These are phyloP conservation scores for Poecilia latipinna DNA, from an alignment of 2,113 vertebrate species.

Conservation along the genomic window DNA sequence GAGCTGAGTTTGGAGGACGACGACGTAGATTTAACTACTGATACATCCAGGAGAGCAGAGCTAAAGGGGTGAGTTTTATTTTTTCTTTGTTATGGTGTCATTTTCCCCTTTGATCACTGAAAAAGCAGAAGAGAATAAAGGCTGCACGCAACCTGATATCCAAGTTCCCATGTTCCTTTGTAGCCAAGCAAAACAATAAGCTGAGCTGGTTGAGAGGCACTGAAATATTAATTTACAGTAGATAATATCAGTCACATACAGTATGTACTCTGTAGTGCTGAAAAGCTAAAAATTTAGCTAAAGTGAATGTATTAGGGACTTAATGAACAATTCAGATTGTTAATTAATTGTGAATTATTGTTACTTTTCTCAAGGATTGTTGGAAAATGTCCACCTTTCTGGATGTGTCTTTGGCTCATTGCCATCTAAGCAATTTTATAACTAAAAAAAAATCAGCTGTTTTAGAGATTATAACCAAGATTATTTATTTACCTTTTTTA, in stretches of 20 bases:
- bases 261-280: background rate
- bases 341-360: background rate
- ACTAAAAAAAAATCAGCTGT: background rate
- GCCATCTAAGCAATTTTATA: background rate
- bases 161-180: constrained; percentile 64
- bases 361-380: background rate
- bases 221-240: constrained; percentile 63
- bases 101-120: constrained; percentile 40
- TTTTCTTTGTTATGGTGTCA: constrained; percentile 36
- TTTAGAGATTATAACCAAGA: background rate
- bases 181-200: constrained; percentile 58
- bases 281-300: background rate
- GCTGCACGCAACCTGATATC: constrained; percentile 67
- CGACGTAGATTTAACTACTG: constrained; percentile 28
- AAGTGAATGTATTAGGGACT: background rate
- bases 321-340: background rate
- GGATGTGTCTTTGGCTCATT: too few relatives aligned
- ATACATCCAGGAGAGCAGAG: constrained; percentile 39
- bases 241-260: constrained; percentile 12
- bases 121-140: constrained; percentile 17
- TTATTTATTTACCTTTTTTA: background rate
- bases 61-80: constrained; percentile 71
- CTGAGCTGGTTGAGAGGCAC: constrained; percentile 28
- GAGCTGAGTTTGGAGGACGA: constrained; percentile 48
- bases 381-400: background rate